These are phyloP conservation scores for roundworm (Caenorhabditis elegans) DNA, from an alignment of 1,140 invertebrate genomes.

Conservation along the genomic window DNA sequence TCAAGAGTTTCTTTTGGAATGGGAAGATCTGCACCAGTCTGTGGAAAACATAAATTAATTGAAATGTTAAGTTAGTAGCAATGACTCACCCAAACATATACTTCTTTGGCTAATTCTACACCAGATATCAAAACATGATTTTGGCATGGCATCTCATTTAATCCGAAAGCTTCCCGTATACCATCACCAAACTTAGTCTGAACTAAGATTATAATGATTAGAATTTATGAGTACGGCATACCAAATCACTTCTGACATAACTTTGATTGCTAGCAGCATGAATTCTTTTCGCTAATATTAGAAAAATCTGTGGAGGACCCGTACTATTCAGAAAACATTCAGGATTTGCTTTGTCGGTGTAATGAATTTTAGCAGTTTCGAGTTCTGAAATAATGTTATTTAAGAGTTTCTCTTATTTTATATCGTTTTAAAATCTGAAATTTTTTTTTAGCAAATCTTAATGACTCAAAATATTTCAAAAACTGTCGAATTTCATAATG, in stretches of 20 bases:
- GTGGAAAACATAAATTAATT: not conserved
- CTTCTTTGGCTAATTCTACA: slow-evolving; percentile 35
- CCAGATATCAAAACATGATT: slow-evolving; percentile 36
- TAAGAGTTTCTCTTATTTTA: too few species aligned
- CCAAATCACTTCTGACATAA: slow-evolving; percentile 27
- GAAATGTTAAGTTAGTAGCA: not conserved
- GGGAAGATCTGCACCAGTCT: slow-evolving; percentile 35
- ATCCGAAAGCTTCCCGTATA: slow-evolving; percentile 24
- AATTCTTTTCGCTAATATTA: slow-evolving; percentile 40
- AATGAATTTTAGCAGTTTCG: slow-evolving; percentile 17
- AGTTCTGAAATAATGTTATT: not conserved
- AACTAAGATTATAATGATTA: not conserved
- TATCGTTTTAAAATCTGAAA: too few species aligned
- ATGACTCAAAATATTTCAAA: too few species aligned
- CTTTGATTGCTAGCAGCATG: slow-evolving; percentile 36
- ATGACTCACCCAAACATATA: slow-evolving; percentile 32
- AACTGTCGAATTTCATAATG: too few species aligned
- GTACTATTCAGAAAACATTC: slow-evolving; percentile 27
- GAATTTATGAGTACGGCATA: not conserved
- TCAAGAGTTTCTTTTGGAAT: slow-evolving; percentile 19
- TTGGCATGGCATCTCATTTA: slow-evolving; percentile 23
- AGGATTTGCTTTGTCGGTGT: not conserved
- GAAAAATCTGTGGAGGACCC: slow-evolving; percentile 27
- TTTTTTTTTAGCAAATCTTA: too few species aligned
- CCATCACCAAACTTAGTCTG: slow-evolving; percentile 41